Percentiles rank a stretch among this genome's conserved stretches.
Evolutionary conservation across 2,888 invertebrate genomes (phyloP).

Genomic region (Blastobasis lacticolella): DNA sequence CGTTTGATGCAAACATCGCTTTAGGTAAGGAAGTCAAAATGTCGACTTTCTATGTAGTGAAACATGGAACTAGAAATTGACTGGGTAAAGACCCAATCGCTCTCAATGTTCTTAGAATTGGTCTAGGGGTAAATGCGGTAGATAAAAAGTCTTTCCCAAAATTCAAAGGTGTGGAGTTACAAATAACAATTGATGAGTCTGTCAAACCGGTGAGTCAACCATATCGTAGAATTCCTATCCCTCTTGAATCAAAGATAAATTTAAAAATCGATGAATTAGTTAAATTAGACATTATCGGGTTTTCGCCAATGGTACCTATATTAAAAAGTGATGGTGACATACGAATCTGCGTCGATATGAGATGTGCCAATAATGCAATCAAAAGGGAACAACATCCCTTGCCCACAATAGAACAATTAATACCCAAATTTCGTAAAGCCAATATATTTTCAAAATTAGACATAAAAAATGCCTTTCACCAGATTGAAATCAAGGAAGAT

Average conservation of each 20-base stretch:
- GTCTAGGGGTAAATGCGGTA: slow-evolving; percentile 9
- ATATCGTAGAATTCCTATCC: slow-evolving; percentile 13
- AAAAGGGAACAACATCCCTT: slow-evolving; percentile 15
- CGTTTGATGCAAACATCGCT: slow-evolving; percentile 14
- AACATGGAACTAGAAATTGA: slow-evolving; percentile 14
- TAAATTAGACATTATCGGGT: not conserved
- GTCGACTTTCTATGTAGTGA: slow-evolving; percentile 14
- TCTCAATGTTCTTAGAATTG: slow-evolving; percentile 15
- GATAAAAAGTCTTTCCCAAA: slow-evolving; percentile 8
- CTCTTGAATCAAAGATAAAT: not conserved
- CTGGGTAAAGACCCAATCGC: slow-evolving; percentile 12
- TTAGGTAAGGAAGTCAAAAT: not conserved
- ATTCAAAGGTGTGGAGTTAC: slow-evolving; percentile 8
- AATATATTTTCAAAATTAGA: slow-evolving; percentile 13
- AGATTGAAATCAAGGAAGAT: slow-evolving; percentile 10
- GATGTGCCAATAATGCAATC: slow-evolving; percentile 12
- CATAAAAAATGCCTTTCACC: slow-evolving; percentile 16
- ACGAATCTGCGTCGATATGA: not conserved
- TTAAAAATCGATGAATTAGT: not conserved
- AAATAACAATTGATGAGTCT: slow-evolving; percentile 8
- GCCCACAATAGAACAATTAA: slow-evolving; percentile 15
- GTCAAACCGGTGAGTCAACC: slow-evolving; percentile 12
- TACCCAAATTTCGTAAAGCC: slow-evolving; percentile 19
- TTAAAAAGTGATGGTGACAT: not conserved
- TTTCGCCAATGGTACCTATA: not conserved